These are phyloP conservation scores for Carduelis carduelis DNA, from an alignment of 2,797 vertebrate genomes.

Conservation along the genomic window DNA sequence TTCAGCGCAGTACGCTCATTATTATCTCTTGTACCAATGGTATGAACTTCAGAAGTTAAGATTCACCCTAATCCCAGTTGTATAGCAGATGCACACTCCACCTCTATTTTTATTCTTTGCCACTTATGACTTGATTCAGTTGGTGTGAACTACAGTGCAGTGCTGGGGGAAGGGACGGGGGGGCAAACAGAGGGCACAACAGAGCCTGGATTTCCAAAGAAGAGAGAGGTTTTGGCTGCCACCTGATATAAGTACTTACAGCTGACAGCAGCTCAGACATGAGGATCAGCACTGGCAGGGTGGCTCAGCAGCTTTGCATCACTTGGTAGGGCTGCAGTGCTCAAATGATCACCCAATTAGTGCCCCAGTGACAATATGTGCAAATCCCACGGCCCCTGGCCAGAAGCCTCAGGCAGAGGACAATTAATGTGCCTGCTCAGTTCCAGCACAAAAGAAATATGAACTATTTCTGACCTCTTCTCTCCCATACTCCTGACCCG, in stretches of 20 bases:
- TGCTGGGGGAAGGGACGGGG: background rate
- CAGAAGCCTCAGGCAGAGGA: background rate
- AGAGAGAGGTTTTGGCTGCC: slow-evolving; percentile 3
- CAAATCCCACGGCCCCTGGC: background rate
- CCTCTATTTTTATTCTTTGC: background rate
- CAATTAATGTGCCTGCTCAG: background rate
- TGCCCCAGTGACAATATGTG: background rate
- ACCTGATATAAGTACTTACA: slow-evolving; percentile 1
- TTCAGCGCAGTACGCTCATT: background rate
- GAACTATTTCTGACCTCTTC: background rate
- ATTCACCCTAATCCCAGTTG: background rate
- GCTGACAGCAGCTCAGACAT: background rate
- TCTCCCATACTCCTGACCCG: background rate
- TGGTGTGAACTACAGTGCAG: background rate
- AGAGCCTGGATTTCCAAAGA: slow-evolving; percentile 4
- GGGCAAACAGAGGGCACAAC: background rate
- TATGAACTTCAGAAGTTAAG: background rate
- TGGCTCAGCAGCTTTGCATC: background rate
- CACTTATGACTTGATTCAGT: background rate
- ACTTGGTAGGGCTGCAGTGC: background rate
- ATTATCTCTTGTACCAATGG: background rate
- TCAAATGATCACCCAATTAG: slow-evolving; percentile 14
- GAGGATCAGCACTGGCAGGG: background rate
- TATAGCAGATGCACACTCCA: background rate
- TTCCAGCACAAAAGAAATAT: slow-evolving; percentile 3